A percentile compares a stretch with the other conserved stretches of the same genome.
These are phyloP conservation scores for Sisor rabdophorus DNA, from an alignment of 2,113 vertebrate genomes.

Conservation along the genomic window DNA sequence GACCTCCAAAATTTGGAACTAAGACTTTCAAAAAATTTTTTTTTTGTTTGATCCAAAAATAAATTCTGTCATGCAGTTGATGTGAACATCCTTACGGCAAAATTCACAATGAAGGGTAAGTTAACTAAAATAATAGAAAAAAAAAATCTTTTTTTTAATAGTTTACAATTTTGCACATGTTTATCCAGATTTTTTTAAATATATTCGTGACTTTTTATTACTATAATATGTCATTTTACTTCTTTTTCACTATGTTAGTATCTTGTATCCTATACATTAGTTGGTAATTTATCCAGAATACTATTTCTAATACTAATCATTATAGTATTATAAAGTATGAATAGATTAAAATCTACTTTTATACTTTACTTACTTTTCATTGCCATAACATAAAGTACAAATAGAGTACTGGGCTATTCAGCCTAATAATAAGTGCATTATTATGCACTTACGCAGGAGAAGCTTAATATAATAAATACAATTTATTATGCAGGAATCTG, in stretches of 20 bases:
- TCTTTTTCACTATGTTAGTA: too few relatives aligned
- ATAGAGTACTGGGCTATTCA: neutral
- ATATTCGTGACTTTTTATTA: neutral
- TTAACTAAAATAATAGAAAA: neutral
- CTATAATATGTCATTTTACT: neutral
- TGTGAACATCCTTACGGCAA: conserved; percentile 52
- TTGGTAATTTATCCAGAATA: too few relatives aligned
- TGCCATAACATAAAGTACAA: neutral
- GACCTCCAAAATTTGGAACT: conserved; percentile 25
- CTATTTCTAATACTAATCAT: too few relatives aligned
- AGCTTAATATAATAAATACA: too few relatives aligned
- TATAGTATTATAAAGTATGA: neutral
- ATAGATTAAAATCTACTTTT: too few relatives aligned
- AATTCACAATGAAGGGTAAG: conserved; percentile 71
- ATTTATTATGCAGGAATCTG: neutral
- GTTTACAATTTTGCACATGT: neutral
- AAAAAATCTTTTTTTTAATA: neutral
- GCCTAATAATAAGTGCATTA: neutral
- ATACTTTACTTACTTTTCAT: neutral
- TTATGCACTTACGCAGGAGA: neutral
- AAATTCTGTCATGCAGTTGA: conserved; percentile 59
- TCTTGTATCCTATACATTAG: too few relatives aligned
- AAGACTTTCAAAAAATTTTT: too few relatives aligned
- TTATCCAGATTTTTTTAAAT: neutral
- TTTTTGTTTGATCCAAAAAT: too few relatives aligned